Evolutionary conservation across 2,888 invertebrate species (phyloP), one percentile per base, ranked within the genome.

Genomic region (Meganola albula): DNA sequence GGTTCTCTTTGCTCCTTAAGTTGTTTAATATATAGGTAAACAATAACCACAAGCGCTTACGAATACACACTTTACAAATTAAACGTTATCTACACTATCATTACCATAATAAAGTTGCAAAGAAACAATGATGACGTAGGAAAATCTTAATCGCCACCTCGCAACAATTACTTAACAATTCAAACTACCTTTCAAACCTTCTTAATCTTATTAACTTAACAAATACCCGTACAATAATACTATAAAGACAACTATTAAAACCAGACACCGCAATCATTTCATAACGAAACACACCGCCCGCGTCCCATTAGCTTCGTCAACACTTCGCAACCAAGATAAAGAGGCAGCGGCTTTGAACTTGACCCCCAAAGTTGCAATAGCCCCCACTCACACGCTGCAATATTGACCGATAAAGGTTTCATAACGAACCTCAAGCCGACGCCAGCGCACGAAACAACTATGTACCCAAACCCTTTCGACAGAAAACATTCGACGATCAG

Each of bases 381-480:
- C 24, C 45, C 47, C 53, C 53, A 42, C 53, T 41, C 16, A 12
- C 26, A n/a, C 18, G 10, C 37, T 37, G 41, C 45, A 38, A 37
- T 37, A 31, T 42, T 32, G 12, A 14, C 39, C 4, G 27, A 38
- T 43, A 58, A 49, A 2, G n/a, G 20, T 20, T 20, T 20, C 20
- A 20, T 60, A 59, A 40, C 48, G 51, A 54, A 58, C 54, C 46
- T 54, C 44, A 28, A 46, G 54, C 44, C 46, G 50, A 31, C 29
- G 43, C 24, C 60, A 46, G 50, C 67, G 65, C 64, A 67, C 69
- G 71, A 43, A 37, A 30, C 38, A 34, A 61, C 44, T 48, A 90
- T 90, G 91, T 91, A 88, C 71, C 90, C 91, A 11, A 91, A 91
- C 64, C 91, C 91, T 49, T 90, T 91, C 67, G 90, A 91, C 53